A percentile compares a stretch with the other conserved stretches of the same genome.
Conservation (phyloP, 2,888 invertebrate species). For the Lasius fuliginosus region DNA sequence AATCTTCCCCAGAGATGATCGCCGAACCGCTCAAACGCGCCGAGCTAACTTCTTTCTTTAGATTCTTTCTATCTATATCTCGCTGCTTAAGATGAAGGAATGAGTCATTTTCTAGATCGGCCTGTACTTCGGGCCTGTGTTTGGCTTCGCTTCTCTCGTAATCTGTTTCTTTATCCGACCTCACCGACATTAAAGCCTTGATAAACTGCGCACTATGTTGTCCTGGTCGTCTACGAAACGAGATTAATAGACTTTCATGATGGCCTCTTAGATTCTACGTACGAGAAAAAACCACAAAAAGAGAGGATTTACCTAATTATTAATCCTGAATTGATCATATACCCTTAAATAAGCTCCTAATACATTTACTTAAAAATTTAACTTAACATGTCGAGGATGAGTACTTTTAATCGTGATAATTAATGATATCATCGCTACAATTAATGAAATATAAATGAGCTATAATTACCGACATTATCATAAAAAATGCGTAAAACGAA, state of each 20-base stretch:
- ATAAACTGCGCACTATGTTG: constrained; percentile 51
- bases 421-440: not conserved
- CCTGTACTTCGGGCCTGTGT: constrained; percentile 34
- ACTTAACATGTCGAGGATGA: not conserved
- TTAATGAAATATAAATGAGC: not conserved
- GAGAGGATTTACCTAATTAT: not conserved
- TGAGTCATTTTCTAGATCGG: constrained; percentile 49
- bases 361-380: not conserved
- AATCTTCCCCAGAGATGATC: constrained; percentile 78
- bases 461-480: not conserved
- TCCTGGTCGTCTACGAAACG: constrained; percentile 33
- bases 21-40: constrained; percentile 66
- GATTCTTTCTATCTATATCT: constrained; percentile 54
- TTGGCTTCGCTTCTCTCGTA: constrained; percentile 39
- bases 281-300: constrained; percentile 2
- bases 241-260: constrained; percentile 56
- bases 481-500: not conserved
- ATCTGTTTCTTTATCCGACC: constrained; percentile 69
- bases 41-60: constrained; percentile 58
- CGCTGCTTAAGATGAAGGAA: constrained; percentile 42
- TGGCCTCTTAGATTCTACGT: not conserved
- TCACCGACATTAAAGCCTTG: constrained; percentile 63
- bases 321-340: constrained; percentile 3
- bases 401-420: not conserved
- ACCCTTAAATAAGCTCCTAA: not conserved